Evolutionary conservation across 2,113 vertebrate species (phyloP).

Genomic region (Acanthisitta chloris): DNA sequence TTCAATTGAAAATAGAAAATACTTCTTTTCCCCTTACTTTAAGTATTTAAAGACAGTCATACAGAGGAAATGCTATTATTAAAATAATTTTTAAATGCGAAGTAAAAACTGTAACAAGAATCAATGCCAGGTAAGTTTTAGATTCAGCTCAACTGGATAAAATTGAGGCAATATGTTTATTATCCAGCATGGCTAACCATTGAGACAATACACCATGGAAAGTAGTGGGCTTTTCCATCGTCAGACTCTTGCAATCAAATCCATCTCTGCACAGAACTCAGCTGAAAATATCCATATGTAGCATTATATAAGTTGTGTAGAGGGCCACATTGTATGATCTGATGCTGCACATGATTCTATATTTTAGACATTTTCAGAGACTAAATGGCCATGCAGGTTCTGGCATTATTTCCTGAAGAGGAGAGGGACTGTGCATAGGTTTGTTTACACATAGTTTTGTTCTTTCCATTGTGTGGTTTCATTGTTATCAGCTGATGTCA

Average conservation of each 20-base stretch:
- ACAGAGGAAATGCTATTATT: neutral
- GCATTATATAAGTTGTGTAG: rapidly evolving
- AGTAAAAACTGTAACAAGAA: neutral
- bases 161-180: neutral
- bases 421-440: rapidly evolving
- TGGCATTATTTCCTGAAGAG: neutral
- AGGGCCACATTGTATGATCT: neutral
- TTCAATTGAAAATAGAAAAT: neutral
- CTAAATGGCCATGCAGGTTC: neutral
- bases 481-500: neutral
- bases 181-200: neutral
- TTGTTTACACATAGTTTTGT: neutral
- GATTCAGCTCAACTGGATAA: neutral
- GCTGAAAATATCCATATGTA: neutral
- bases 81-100: neutral
- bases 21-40: neutral
- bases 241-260: neutral
- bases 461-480: neutral
- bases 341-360: neutral
- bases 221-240: neutral
- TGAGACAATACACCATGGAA: neutral
- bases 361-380: neutral
- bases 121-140: neutral
- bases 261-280: neutral
- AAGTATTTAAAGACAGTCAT: neutral